Conservation (phyloP, 2,113 vertebrate species). For the Ancistrus triradiatus region DNA sequence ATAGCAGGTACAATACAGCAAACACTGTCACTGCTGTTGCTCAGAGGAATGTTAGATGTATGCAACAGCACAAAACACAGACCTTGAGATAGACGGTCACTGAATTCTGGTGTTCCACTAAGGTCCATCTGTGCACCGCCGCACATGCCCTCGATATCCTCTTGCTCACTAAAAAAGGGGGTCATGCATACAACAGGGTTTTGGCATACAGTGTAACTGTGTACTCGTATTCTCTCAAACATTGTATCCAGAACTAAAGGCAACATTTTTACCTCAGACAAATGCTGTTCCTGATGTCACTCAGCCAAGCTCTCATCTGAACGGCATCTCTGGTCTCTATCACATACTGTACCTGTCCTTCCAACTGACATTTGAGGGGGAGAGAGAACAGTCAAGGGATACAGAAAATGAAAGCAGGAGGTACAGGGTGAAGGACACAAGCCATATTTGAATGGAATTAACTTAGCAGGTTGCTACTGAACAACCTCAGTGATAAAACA, state of each 20-base stretch:
- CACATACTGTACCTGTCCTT: constrained; percentile 78
- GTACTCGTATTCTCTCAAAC: neutral
- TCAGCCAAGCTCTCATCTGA: constrained; percentile 87
- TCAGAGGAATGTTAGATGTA: no score
- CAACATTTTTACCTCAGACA: constrained; percentile 73
- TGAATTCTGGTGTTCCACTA: constrained; percentile 70
- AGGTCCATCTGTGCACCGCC: constrained; percentile 72
- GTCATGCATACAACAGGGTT: neutral
- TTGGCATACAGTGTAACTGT: neutral
- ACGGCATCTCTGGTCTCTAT: constrained; percentile 81
- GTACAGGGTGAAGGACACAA: no score
- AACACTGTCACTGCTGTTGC: no score
- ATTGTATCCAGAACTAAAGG: neutral
- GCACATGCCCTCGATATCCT: constrained; percentile 69
- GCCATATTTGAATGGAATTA: no score
- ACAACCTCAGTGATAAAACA: no score
- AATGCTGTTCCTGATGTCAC: constrained; percentile 84
- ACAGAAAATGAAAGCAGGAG: neutral
- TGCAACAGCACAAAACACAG: constrained; percentile 31
- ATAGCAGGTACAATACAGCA: no score
- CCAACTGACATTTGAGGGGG: constrained; percentile 62
- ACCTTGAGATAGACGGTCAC: constrained; percentile 83
- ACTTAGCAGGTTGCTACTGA: no score
- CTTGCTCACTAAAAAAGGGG: constrained; percentile 65
- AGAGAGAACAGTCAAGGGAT: neutral